These are phyloP conservation scores for Cerastis leucographa DNA, from an alignment of 2,888 invertebrate genomes.

Conservation along the genomic window DNA sequence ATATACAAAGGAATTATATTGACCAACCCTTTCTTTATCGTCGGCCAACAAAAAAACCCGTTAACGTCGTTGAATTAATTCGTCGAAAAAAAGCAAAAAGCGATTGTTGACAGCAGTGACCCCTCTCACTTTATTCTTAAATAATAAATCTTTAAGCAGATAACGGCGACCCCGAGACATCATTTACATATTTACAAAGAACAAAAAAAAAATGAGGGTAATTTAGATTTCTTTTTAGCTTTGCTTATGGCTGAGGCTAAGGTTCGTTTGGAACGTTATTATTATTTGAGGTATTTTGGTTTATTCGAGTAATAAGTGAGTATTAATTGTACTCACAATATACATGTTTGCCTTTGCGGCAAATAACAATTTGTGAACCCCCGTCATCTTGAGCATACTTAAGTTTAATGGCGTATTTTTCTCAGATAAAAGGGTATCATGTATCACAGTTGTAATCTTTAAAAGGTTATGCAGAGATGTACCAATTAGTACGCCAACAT, in stretches of 20 bases:
- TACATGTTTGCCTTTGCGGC: neutral
- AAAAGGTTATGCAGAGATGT: too few species aligned
- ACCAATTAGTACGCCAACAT: too few species aligned
- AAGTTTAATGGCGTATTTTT: neutral
- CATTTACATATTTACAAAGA: conserved; percentile 66
- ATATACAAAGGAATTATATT: conserved; percentile 28
- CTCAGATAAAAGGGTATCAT: neutral
- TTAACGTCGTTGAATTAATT: conserved; percentile 70
- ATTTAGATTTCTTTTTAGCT: conserved; percentile 58
- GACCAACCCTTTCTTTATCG: conserved; percentile 37
- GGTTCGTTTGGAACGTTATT: conserved; percentile 30
- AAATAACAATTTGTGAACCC: neutral
- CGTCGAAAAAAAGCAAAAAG: conserved; percentile 67
- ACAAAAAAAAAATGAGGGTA: conserved; percentile 55
- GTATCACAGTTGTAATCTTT: too few species aligned
- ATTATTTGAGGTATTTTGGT: conserved; percentile 4
- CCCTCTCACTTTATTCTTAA: conserved; percentile 66
- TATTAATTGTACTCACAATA: neutral
- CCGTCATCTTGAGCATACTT: neutral
- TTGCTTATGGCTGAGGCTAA: conserved; percentile 33
- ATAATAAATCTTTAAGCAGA: conserved; percentile 75
- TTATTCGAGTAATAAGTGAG: neutral
- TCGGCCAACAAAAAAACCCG: conserved; percentile 50
- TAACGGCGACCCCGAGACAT: conserved; percentile 66
- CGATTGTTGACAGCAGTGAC: conserved; percentile 72